These are phyloP conservation scores for Drosophila pseudoananassae DNA, from an alignment of 1,140 invertebrate genomes.

Conservation along the genomic window DNA sequence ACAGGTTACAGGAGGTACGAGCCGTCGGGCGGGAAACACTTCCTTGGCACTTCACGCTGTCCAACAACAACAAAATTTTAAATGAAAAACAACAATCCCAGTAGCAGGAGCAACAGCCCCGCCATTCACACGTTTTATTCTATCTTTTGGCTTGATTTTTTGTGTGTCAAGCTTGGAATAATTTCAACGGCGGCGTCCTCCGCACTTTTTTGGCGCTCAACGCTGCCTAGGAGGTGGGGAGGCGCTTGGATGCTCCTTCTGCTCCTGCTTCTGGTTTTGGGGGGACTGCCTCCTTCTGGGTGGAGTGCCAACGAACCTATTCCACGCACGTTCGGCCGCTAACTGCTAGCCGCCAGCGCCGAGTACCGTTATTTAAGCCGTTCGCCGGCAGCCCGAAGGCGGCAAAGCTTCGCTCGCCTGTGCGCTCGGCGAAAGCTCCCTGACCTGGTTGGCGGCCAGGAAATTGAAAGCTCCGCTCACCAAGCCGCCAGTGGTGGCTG, in stretches of 20 bases:
- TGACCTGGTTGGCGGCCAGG: conserved; percentile 29
- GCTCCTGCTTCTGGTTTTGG: not conserved
- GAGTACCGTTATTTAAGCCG: conserved; percentile 25
- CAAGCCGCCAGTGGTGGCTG: too few relatives aligned
- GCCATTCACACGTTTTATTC: not conserved
- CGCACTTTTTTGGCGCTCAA: not conserved
- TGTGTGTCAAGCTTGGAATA: not conserved
- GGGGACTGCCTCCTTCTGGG: not conserved
- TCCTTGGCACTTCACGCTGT: not conserved
- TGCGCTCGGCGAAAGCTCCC: conserved; percentile 15
- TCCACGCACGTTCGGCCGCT: conserved; percentile 44
- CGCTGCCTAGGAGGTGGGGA: not conserved
- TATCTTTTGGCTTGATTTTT: not conserved
- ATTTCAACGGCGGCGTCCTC: not conserved
- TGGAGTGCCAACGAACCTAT: conserved; percentile 60
- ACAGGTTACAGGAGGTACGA: not conserved
- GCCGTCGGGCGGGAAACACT: not conserved
- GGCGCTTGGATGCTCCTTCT: not conserved
- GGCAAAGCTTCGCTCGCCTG: conserved; percentile 7
- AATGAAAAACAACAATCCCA: conserved; percentile 1
- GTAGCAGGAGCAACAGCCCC: not conserved
- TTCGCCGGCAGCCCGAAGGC: not conserved
- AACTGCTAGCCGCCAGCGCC: conserved; percentile 30
- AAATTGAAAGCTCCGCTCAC: conserved; percentile 7
- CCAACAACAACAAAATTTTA: not conserved